Percentiles rank a stretch among this genome's conserved stretches.
Conservation (phyloP, 1,140 invertebrate species). For the Leptestheria dahalacensis region DNA sequence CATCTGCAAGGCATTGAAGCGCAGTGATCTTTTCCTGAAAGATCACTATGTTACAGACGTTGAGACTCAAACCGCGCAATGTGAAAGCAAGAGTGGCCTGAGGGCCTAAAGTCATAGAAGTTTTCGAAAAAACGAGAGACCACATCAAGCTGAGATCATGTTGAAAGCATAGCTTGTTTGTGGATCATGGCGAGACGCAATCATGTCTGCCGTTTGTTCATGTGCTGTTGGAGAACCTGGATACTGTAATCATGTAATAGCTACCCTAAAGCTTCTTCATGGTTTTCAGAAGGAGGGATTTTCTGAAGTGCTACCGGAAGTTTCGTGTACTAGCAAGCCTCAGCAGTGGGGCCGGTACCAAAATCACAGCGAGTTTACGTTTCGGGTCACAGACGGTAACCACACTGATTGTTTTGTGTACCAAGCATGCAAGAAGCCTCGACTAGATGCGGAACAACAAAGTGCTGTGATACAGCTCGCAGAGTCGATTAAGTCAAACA, state of each 20-base stretch:
- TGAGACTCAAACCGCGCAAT: background rate
- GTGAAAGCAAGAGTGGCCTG: background rate
- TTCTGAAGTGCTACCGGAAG: constrained; percentile 6
- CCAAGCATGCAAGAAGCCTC: constrained; percentile 4
- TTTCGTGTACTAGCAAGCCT: background rate
- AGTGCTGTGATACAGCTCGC: no score
- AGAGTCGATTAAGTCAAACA: no score
- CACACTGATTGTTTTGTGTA: constrained; percentile 2
- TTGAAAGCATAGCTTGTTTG: background rate
- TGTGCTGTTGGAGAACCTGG: constrained; percentile 4
- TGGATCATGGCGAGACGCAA: background rate
- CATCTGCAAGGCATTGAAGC: constrained; percentile 1
- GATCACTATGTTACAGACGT: background rate
- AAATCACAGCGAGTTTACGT: background rate
- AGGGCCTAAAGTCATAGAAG: background rate
- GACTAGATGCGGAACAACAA: no score
- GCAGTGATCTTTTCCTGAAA: constrained; percentile 5
- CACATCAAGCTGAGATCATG: background rate
- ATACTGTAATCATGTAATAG: constrained; percentile 3
- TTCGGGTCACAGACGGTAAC: constrained; percentile 5
- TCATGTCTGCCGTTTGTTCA: background rate
- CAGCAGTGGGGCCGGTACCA: constrained; percentile 1
- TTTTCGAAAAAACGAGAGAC: constrained; percentile 1
- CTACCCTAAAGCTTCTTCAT: constrained; percentile 4
- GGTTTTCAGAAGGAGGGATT: constrained; percentile 4